These are phyloP conservation scores for Trachemys scripta DNA, from an alignment of 2,113 vertebrate genomes.

Conservation along the genomic window DNA sequence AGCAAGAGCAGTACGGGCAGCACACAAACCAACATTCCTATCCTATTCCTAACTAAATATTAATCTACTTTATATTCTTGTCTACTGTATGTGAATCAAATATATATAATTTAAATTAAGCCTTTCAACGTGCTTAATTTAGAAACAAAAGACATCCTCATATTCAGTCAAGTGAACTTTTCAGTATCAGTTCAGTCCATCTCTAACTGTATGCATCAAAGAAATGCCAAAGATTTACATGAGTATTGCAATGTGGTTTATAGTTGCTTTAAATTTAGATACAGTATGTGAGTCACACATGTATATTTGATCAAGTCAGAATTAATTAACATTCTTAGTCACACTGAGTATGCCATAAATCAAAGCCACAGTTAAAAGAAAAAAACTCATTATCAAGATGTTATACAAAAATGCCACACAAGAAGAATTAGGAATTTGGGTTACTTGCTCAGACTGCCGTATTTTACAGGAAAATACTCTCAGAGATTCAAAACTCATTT, in stretches of 20 bases:
- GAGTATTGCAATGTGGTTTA: background rate
- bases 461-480: slow-evolving; percentile 48
- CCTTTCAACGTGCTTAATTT: background rate
- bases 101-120: background rate
- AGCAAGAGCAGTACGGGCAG: accelerated
- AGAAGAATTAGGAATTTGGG: background rate
- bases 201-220: accelerated
- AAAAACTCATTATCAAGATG: slow-evolving; percentile 31
- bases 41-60: background rate
- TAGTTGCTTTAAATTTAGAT: slow-evolving; percentile 10
- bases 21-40: background rate
- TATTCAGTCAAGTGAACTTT: background rate
- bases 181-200: background rate
- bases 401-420: background rate
- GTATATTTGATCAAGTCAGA: slow-evolving; percentile 1
- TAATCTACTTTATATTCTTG: background rate
- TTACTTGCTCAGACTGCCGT: slow-evolving; percentile 31
- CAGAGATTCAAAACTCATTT: slow-evolving; percentile 51
- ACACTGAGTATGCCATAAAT: slow-evolving; percentile 26
- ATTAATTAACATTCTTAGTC: slow-evolving; percentile 37
- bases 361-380: slow-evolving; percentile 42
- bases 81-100: background rate
- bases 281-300: background rate
- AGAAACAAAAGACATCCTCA: background rate
- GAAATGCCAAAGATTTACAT: slow-evolving; percentile 7